Percentiles rank a stretch among this genome's conserved stretches.
These are phyloP conservation scores for Catharus ustulatus DNA, from an alignment of 2,797 vertebrate species.

Conservation along the genomic window DNA sequence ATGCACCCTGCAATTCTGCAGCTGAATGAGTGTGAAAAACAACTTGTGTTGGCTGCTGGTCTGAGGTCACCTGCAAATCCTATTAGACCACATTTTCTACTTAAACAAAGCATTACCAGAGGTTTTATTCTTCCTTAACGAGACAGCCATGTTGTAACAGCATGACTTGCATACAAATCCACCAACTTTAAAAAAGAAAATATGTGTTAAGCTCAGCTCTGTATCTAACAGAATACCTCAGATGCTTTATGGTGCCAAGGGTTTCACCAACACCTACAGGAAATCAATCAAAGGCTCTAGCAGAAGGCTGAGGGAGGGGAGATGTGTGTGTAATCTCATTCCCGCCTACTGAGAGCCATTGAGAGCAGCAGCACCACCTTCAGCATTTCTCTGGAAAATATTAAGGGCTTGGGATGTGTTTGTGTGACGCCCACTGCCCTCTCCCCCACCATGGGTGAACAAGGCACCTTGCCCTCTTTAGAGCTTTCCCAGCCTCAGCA, in stretches of 20 bases:
- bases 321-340: background rate
- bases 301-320: constrained; percentile 38
- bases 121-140: background rate
- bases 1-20: background rate
- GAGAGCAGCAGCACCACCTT: constrained; percentile 10
- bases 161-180: background rate
- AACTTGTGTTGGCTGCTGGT: background rate
- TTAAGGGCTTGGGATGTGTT: background rate
- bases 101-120: background rate
- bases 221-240: background rate
- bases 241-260: constrained; percentile 1
- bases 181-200: background rate
- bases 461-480: background rate
- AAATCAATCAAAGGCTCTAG: constrained; percentile 47
- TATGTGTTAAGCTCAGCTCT: background rate
- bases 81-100: background rate
- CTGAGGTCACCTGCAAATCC: constrained; percentile 11
- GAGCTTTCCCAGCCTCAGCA: background rate
- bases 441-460: background rate
- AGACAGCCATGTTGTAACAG: background rate
- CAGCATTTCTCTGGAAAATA: constrained; percentile 4
- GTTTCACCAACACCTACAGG: constrained; percentile 45
- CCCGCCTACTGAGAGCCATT: background rate
- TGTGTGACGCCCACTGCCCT: rapidly evolving
- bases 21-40: background rate